Evolutionary conservation across 2,888 invertebrate genomes (phyloP).

Genomic region (Pegoplata infirma): DNA sequence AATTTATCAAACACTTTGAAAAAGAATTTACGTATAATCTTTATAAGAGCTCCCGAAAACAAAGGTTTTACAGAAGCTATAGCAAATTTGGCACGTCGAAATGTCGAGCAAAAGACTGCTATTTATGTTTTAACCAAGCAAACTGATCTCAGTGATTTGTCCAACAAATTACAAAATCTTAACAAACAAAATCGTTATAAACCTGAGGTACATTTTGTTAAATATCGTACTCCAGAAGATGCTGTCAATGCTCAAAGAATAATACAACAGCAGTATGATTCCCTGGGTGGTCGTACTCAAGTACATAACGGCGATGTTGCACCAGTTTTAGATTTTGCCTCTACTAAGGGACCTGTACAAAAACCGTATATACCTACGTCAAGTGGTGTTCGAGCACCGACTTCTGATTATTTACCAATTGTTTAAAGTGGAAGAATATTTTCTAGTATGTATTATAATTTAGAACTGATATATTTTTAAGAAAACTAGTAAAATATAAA

Average conservation of each 20-base stretch:
- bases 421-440: too few species aligned
- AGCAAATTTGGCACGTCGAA: conserved; percentile 66
- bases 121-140: conserved; percentile 74
- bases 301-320: conserved; percentile 69
- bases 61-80: conserved; percentile 69
- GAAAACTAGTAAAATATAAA: too few species aligned
- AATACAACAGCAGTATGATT: conserved; percentile 70
- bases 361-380: too few species aligned
- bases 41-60: conserved; percentile 70
- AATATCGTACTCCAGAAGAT: conserved; percentile 73
- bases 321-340: conserved; percentile 68
- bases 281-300: conserved; percentile 67
- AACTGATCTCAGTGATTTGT: conserved; percentile 67
- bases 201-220: conserved; percentile 74
- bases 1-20: conserved; percentile 64
- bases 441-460: too few species aligned
- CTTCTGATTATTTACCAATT: too few species aligned
- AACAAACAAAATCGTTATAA: conserved; percentile 67
- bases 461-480: too few species aligned
- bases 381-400: too few species aligned
- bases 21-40: conserved; percentile 70
- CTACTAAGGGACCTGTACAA: conserved; percentile 61
- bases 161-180: conserved; percentile 66
- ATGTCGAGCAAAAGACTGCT: conserved; percentile 71
- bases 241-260: conserved; percentile 70